Evolutionary conservation across 64 coral and sea anemone genomes (phyloP), one percentile per base, ranked within the genome.

Genomic region (Actinia equina): DNA sequence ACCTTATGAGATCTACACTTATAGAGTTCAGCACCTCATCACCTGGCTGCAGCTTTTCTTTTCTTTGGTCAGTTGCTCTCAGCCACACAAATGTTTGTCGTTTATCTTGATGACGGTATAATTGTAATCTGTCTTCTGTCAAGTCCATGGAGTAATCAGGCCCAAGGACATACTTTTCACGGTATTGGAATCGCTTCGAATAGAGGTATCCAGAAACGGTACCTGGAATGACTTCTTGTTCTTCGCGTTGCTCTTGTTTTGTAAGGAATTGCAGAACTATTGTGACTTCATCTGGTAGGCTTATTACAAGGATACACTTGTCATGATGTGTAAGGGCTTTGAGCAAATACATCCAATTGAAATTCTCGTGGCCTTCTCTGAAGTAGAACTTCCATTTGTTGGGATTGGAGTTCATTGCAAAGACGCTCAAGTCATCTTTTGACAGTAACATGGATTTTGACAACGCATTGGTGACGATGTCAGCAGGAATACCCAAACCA

Each of bases 361-460:
- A 52, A 13, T 44, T 81, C 27, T 81, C 78, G 27, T 81, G 78
- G 78, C 52, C 78, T 22, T 81, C 42, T 22, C 78, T 44, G 20
- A 81, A 49, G 78, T 81, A 81, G 78, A 81, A 81, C 78, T 81
- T 81, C 78, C 78, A 81, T 49, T 20, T 17, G 27, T 81, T 81
- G 42, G 62, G 19, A 44, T 44, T 49, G 17, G 78, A 44, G 27
- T 46, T 37, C 78, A 81, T 81, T 15, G 6, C 49, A 77, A 97
- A 90, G 43, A 26, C 62, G 20, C 57, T 41, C n/a, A 90, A 85
- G 86, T 97, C 94, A 70, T 76, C 71, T n/a, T 46, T 41, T 45
- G 82, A 87, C n/a, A 97, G 88, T 85, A 97, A 44, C 45, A 12
- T 44, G 49, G 78, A 81, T 37, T 81, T 81, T 10, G 22, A 19